Percentiles rank a stretch among this genome's conserved stretches.
These are phyloP conservation scores for Ceratina calcarata DNA, from an alignment of 1,140 invertebrate species.

Conservation along the genomic window DNA sequence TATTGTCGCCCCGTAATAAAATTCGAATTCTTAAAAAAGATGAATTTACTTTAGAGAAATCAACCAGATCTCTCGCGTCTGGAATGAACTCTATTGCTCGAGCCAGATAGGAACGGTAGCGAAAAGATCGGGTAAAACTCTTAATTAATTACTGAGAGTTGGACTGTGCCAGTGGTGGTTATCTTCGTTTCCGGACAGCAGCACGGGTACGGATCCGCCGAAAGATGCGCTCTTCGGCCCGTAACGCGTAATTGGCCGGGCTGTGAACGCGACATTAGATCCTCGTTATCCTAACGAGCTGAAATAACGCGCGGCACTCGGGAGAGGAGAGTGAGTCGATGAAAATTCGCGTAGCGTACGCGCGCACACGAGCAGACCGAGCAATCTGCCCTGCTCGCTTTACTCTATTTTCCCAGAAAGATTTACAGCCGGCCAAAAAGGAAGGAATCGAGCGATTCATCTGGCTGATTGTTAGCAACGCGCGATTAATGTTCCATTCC, in stretches of 20 bases:
- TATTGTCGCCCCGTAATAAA: no score
- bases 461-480: not conserved
- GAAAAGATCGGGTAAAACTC: not conserved
- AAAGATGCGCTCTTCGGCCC: conserved; percentile 58
- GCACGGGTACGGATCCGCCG: conserved; percentile 57
- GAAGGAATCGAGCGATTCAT: conserved; percentile 24
- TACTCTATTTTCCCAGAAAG: conserved; percentile 52
- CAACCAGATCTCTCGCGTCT: not conserved
- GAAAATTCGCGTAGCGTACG: conserved; percentile 47
- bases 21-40: no score
- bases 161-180: conserved; percentile 11
- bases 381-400: conserved; percentile 23
- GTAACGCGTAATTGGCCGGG: conserved; percentile 75
- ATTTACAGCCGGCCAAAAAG: conserved; percentile 24
- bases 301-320: conserved; percentile 68
- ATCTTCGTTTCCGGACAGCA: conserved; percentile 33
- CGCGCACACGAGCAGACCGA: conserved; percentile 3
- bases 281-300: conserved; percentile 80
- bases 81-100: not conserved
- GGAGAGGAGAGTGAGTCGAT: conserved; percentile 42
- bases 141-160: conserved; percentile 24
- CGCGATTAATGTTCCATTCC: conserved; percentile 26
- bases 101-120: not conserved
- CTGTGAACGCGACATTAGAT: conserved; percentile 78
- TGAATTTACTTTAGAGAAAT: no score